Conservation (phyloP, 2,797 vertebrate species). For the Amazona finschi region DNA sequence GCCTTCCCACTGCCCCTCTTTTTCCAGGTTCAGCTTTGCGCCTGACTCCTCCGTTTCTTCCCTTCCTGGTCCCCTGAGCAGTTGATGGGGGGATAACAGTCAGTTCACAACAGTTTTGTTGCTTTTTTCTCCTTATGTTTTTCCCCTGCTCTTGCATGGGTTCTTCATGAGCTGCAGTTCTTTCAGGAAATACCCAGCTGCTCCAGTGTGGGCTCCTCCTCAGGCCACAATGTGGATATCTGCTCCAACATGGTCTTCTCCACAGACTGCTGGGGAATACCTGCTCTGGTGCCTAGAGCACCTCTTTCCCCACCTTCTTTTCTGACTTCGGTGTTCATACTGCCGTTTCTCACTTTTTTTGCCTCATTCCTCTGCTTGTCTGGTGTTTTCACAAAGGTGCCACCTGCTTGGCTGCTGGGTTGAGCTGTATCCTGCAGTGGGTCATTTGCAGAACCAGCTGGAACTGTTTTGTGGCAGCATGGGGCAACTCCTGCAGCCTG, state of each 20-base stretch:
- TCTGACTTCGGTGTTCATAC: not conserved
- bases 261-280: not conserved
- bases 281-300: not conserved
- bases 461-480: not conserved
- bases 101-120: not conserved
- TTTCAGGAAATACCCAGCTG: not conserved
- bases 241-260: not conserved
- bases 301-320: not conserved
- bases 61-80: accelerated
- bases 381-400: not conserved
- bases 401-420: not conserved
- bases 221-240: not conserved
- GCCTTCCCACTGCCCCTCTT: not conserved
- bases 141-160: not conserved
- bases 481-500: not conserved
- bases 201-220: not conserved
- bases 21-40: not conserved
- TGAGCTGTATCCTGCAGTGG: not conserved
- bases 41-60: not conserved
- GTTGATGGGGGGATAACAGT: not conserved
- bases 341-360: not conserved
- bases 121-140: not conserved
- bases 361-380: not conserved
- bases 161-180: not conserved
- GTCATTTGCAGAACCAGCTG: not conserved